A percentile compares a stretch with the other conserved stretches of the same genome.
phyloP scores from a whole-genome alignment of 2,113 vertebrate species.

The Mormyrus iriodes region DNA sequence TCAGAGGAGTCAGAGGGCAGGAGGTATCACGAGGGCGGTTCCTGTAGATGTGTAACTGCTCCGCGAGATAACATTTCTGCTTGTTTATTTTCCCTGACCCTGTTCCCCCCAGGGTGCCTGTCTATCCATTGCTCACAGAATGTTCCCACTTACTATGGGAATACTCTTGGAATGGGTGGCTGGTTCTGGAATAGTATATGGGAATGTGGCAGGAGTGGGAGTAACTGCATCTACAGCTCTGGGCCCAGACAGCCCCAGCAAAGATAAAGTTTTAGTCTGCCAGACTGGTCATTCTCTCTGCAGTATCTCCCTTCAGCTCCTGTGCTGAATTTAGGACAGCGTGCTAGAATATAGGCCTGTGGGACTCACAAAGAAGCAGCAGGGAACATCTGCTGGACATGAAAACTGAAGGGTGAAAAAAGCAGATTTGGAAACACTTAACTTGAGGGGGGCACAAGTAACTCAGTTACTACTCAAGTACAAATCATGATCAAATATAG shows the following conservation, averaged over 20 bases:
- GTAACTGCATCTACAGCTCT: not conserved
- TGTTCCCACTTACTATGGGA: slow-evolving; percentile 29
- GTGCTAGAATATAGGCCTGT: not conserved
- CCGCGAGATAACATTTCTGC: slow-evolving; percentile 18
- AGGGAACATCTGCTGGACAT: not conserved
- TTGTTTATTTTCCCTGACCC: not conserved
- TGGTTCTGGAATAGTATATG: slow-evolving; percentile 34
- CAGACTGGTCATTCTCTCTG: not conserved
- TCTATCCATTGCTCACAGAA: slow-evolving; percentile 24
- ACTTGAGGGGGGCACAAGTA: not conserved
- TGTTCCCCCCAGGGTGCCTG: slow-evolving; percentile 22
- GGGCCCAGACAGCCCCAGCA: not conserved
- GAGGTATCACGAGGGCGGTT: slow-evolving; percentile 11
- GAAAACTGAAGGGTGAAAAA: slow-evolving; percentile 42
- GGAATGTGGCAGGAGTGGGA: not conserved
- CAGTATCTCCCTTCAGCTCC: not conserved
- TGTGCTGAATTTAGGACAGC: not conserved
- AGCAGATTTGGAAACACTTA: not conserved
- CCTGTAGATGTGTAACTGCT: not conserved
- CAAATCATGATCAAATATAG: not conserved
- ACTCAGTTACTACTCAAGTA: not conserved
- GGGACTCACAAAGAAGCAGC: not conserved
- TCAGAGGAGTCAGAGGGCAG: not conserved
- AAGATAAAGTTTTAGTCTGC: not conserved
- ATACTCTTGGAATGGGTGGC: slow-evolving; percentile 30